phyloP scores from a whole-genome alignment of 1,140 invertebrate genomes.

The Meteorus sp. region DNA sequence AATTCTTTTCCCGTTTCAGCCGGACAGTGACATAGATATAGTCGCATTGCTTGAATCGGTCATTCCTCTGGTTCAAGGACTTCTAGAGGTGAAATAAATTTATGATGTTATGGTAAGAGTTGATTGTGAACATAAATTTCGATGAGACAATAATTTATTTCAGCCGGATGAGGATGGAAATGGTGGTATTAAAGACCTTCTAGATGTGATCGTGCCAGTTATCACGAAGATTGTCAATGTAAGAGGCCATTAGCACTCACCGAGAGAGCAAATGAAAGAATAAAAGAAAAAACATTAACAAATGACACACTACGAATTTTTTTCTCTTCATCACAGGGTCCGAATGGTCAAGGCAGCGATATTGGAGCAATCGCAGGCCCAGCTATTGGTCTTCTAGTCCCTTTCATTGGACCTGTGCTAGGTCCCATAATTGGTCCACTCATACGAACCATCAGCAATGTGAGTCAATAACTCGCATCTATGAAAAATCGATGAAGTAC shows the following conservation, averaged over 20 bases:
- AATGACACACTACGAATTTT: not conserved
- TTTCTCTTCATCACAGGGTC: constrained; percentile 37
- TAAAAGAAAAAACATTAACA: not conserved
- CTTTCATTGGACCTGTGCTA: constrained; percentile 46
- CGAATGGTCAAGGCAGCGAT: constrained; percentile 46
- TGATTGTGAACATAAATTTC: no score
- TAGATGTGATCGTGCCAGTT: constrained; percentile 42
- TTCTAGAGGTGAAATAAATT: constrained; percentile 42
- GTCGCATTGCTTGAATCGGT: constrained; percentile 40
- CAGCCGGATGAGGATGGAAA: constrained; percentile 43
- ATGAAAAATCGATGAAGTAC: not conserved
- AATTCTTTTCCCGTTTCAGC: constrained; percentile 41
- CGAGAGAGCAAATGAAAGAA: not conserved
- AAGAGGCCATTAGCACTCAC: constrained; percentile 22
- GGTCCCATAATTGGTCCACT: constrained; percentile 48
- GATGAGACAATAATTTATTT: constrained; percentile 21
- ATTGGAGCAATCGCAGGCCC: constrained; percentile 45
- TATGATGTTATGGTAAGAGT: no score
- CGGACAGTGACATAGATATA: constrained; percentile 46
- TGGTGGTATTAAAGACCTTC: constrained; percentile 37
- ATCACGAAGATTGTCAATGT: constrained; percentile 43
- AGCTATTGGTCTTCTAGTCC: constrained; percentile 41
- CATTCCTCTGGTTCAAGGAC: constrained; percentile 47
- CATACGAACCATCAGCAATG: constrained; percentile 43
- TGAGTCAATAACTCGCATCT: constrained; percentile 32